Conservation (phyloP, 1,140 invertebrate genomes). For the Gonatopus flavifemur region DNA sequence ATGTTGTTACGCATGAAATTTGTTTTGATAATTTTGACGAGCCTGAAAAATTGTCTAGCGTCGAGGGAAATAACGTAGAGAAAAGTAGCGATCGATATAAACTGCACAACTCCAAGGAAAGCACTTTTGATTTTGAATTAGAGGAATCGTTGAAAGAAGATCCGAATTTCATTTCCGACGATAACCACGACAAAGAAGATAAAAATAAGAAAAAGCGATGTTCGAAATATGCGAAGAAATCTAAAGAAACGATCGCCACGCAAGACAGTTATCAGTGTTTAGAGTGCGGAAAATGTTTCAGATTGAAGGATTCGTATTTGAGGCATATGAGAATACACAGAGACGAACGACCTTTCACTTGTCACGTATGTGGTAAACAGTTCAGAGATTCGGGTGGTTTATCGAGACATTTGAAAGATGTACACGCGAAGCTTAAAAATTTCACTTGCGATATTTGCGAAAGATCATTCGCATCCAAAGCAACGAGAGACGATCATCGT, state of each 20-base stretch:
- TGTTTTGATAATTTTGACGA: no score
- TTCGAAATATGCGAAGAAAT: no score
- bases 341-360: slow-evolving; percentile 73
- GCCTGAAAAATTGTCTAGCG: no score
- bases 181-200: slow-evolving; percentile 7
- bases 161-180: no score
- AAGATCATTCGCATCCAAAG: slow-evolving; percentile 57
- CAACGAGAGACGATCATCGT: slow-evolving; percentile 65
- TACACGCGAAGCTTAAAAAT: slow-evolving; percentile 46
- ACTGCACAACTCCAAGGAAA: no score
- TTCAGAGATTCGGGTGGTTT: slow-evolving; percentile 50
- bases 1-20: no score
- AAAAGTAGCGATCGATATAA: no score
- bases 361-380: slow-evolving; percentile 67
- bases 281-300: slow-evolving; percentile 57
- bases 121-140: background rate
- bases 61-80: no score
- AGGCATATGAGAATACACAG: slow-evolving; percentile 62
- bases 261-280: slow-evolving; percentile 44
- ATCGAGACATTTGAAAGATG: slow-evolving; percentile 42
- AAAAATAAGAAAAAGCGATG: slow-evolving; percentile 5
- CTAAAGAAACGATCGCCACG: slow-evolving; percentile 26
- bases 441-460: slow-evolving; percentile 51
- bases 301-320: slow-evolving; percentile 51
- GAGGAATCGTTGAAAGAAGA: no score